Percentiles rank a stretch among this genome's conserved stretches.
Conservation (phyloP, 2,113 vertebrate genomes). For the Himantopus leucocephalus region DNA sequence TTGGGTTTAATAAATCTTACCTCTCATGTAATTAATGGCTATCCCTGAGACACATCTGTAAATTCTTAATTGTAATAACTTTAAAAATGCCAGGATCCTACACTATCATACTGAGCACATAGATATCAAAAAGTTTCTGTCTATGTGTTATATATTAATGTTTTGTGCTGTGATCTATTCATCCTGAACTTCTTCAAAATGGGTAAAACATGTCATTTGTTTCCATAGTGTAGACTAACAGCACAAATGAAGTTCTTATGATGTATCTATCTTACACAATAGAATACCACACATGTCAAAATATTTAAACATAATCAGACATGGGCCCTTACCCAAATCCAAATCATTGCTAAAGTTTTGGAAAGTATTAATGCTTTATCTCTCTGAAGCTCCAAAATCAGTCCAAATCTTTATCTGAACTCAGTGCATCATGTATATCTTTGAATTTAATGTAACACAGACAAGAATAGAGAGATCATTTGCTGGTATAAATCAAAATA, state of each 20-base stretch:
- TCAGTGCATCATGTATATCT: background rate
- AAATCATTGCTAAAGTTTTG: conserved; percentile 21
- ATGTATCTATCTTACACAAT: background rate
- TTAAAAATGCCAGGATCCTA: background rate
- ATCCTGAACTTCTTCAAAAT: conserved; percentile 16
- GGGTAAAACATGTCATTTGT: background rate
- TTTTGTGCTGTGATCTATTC: background rate
- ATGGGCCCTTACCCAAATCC: background rate
- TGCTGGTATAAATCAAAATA: background rate
- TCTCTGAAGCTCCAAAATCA: background rate
- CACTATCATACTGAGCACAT: background rate
- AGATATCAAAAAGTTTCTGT: background rate
- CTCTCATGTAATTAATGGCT: background rate
- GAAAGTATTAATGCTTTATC: conserved; percentile 40
- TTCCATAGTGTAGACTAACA: background rate
- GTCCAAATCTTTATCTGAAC: conserved; percentile 40
- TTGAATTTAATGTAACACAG: background rate
- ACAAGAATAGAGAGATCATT: background rate
- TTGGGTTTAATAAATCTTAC: background rate
- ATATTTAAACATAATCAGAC: conserved; percentile 49
- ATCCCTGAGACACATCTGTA: background rate
- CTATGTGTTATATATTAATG: background rate
- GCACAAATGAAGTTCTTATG: background rate
- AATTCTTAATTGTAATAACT: background rate
- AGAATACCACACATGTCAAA: background rate